Evolutionary conservation across 2,113 vertebrate species (phyloP).

Genomic region (Tricholaema leucomelas): DNA sequence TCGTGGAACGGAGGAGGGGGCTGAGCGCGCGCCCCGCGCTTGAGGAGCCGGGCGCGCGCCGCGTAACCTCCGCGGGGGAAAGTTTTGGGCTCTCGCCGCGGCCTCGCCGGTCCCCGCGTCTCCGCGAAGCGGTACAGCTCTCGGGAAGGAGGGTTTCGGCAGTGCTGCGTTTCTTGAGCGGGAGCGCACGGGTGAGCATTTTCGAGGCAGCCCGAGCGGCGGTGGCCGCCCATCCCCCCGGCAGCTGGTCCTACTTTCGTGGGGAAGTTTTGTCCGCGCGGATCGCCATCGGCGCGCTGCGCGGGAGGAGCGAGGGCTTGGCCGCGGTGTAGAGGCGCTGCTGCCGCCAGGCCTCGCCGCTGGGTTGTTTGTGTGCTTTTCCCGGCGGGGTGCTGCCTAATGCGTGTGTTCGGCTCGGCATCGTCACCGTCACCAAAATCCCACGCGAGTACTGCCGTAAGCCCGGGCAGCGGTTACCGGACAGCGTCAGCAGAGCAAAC

Average conservation of each 20-base stretch:
- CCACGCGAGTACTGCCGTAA: rapidly evolving
- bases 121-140: not conserved
- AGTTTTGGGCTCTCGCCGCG: not conserved
- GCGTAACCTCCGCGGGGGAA: not conserved
- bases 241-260: not conserved
- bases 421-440: too few species aligned
- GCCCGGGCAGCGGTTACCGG: too few species aligned
- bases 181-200: not conserved
- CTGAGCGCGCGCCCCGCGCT: not conserved
- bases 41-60: not conserved
- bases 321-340: not conserved
- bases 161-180: not conserved
- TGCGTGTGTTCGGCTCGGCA: rapidly evolving
- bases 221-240: not conserved
- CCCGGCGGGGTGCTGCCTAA: rapidly evolving
- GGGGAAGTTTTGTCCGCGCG: not conserved
- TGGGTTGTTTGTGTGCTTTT: too few species aligned
- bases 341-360: not conserved
- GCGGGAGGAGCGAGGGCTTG: too few species aligned
- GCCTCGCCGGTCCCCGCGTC: not conserved
- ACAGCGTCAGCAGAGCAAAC: not conserved
- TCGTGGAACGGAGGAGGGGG: not conserved
- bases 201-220: not conserved
- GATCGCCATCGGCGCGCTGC: not conserved
- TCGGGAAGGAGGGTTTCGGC: not conserved